These are phyloP conservation scores for Melanotaenia maccullochi DNA, from an alignment of 2,797 vertebrate genomes.

Conservation along the genomic window DNA sequence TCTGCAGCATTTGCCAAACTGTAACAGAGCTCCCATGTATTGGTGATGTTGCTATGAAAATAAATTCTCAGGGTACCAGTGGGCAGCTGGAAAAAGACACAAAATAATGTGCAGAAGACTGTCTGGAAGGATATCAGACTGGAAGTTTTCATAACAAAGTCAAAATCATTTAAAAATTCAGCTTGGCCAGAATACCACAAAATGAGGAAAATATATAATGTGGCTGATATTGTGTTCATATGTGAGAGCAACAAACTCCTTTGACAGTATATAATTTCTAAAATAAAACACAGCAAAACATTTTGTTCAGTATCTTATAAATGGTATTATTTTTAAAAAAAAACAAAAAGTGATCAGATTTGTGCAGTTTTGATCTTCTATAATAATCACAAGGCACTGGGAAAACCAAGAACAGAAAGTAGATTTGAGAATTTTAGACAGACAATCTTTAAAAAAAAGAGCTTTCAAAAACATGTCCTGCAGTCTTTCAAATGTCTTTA, in stretches of 20 bases:
- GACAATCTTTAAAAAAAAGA: background rate
- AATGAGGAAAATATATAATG: background rate
- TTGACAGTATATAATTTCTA: background rate
- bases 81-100: conserved; percentile 18
- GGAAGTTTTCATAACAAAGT: background rate
- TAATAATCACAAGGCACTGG: background rate
- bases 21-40: conserved; percentile 29
- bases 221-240: background rate
- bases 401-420: too few relatives aligned
- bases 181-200: background rate
- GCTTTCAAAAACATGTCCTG: background rate
- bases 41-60: conserved; percentile 16
- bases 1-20: conserved; percentile 39
- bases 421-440: too few relatives aligned
- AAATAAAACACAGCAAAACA: background rate
- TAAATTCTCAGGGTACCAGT: conserved; percentile 11
- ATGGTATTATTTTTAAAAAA: background rate
- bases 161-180: conserved; percentile 12
- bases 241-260: background rate
- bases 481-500: background rate
- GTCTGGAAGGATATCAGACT: conserved; percentile 9
- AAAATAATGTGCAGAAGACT: conserved; percentile 6
- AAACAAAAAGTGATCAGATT: background rate
- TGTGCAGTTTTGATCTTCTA: background rate
- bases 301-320: background rate